Base-by-base conservation (phyloP, 1,140 invertebrate genomes). In the Drosophila triauraria region DNA sequence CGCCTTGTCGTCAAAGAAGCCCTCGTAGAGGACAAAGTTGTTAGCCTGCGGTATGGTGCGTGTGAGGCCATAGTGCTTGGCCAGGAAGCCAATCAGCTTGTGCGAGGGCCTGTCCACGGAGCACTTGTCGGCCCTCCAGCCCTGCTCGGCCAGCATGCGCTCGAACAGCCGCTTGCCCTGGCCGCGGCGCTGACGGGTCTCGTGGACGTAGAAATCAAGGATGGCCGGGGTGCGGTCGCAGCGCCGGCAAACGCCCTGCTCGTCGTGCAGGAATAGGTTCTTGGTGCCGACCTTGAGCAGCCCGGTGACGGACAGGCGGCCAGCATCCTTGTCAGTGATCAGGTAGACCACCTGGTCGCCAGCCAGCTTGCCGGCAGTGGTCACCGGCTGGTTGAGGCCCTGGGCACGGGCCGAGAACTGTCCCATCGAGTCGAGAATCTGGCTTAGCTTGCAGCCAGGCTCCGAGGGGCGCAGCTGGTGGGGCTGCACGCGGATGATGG, bases 91-190 rank as follows among this genome's bases (percentile, higher is more conserved):
- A 15, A 97, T 93, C 83, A 98, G 96, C 91, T 98, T 98, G 10
- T 95, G 94, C 0, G 97, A 98, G 0, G 98, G 98, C 43, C 97
- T 94, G 92, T 99, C 98, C 65, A 99, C 96, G 1, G 98, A 97
- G 60, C 98, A 93, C 91, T 97, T 95, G 1, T 94, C 91, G 0
- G 96, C 95, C 35, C 91, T 84, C 7, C 96, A 93, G 62, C 95
- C 94, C 92, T 96, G 95, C 51, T 95, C 94, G 94, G 93, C 94
- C 13, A 98, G 91, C 97, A 98, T 97, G 72, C 95, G 92, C 58
- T 97, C 95, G 91, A 97, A 97, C 0, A 98, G 93, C 32, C 93
- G 93, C 78, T 95, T 95, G 15, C 97, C 97, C 87, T 95, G 94
- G 15, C 97, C 97, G 81, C 94, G 94, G n/a, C 97, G 94, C 93